Base-by-base conservation (phyloP, 1,140 invertebrate genomes). In the Holcopasites calliopsidis region DNA sequence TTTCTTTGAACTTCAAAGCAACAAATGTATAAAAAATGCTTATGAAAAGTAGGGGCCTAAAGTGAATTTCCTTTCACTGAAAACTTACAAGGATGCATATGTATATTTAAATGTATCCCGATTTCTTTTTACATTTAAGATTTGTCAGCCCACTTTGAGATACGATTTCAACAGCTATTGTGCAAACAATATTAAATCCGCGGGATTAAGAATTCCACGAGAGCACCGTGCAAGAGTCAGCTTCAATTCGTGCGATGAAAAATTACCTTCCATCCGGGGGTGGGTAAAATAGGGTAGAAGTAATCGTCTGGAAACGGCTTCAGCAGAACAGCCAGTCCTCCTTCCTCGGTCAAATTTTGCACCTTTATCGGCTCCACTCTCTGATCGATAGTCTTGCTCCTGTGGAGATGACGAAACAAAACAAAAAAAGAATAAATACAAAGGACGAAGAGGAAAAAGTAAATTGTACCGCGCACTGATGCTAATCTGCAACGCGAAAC, bases 301-400 rank as follows among this genome's bases (percentile, higher is more conserved):
- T 93, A 93, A 80, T 94, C 93, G 1, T 92, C 87, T 0, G 90
- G 8, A 57, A 89, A 83, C 0, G 92, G 82, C 38, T 93, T 88
- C 21, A 93, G 26, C 2, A 92, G 23, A 0, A 94, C 86, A 4
- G 84, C 84, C 3, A 94, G 78, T 0, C 93, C 92, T 13, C 73
- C 82, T 4, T 77, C 42, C 33, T 85, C 52, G n/a, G 88, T 90
- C 2, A 89, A 57, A 47, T 76, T 72, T 0, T 40, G 42, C 26
- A 75, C 26, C 11, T 75, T 10, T 1, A 64, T 42, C 18, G 38
- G 50, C 3, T 54, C 2, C 44, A 35, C 38, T 44, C 47, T 40
- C 10, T 44, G 60, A 55, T 65, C 28, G 13, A 35, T 16, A 16
- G 18, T 18, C 10, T 11, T 1, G 2, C 42, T 28, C 47, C 62